Base-by-base conservation (phyloP, 2,113 vertebrate genomes). In the Scomber japonicus region DNA sequence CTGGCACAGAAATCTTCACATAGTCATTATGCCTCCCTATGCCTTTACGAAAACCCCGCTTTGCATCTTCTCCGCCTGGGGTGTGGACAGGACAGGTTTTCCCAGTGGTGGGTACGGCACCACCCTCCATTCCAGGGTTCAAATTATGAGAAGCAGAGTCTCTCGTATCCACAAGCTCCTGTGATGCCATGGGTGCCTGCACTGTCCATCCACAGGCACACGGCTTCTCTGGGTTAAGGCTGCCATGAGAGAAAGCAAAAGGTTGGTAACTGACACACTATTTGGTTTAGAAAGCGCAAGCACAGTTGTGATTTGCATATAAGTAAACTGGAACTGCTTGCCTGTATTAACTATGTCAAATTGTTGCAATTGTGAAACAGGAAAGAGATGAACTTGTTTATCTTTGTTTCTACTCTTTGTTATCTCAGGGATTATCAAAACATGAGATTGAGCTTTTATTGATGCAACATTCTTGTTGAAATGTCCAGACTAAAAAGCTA, bases 1-100 rank as follows among this genome's bases (percentile, higher is more conserved):
- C 97, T 9, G 96, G 96, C 91, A 99, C 95, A 16, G 96, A 92
- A 81, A 99, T 98, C 88, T 98, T 97, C 83, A 98, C 95, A 3
- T 98, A 99, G 90, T 99, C 97, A 0, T 96, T 95, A 60, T 97
- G 97, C 59, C 96, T 96, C 68, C 95, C 95, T 4, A 96, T 40
- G 51, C 95, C 94, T 88, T 98, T 98, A 4, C 96, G 95, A 57
- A 98, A 94, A 64, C 91, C 92, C 70, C 86, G 93, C 93, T 97
- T 84, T 88, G 85, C 82, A 87, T 96, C 96, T 88, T 96, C 96
- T 65, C 75, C 91, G 14, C 92, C 93, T 14, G 96, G 63, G 64
- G 92, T 59, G 86, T 95, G 82, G 91, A 94, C 71, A 72, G 96
- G 76, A 89, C 94, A 94, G 17, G 77, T 67, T 81, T 81, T 62